Base-by-base conservation (phyloP, 2,888 invertebrate genomes). In the Colostygia pectinataria region DNA sequence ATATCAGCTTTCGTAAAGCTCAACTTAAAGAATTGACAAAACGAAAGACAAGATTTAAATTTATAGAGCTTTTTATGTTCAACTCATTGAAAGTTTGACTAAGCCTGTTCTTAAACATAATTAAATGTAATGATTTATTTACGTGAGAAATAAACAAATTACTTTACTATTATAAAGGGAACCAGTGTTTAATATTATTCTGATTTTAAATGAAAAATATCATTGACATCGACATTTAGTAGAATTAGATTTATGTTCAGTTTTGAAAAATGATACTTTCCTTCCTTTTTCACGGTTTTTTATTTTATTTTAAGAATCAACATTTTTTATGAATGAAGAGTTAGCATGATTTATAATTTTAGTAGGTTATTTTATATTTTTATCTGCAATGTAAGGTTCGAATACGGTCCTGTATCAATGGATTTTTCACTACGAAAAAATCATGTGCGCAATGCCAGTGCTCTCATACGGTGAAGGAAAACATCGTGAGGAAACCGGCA, bases 121-220 rank as follows among this genome's bases (percentile, higher is more conserved):
- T 39, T 47, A 43, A 12, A 31, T 23, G 18, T 9, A 46, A 43
- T 29, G 57, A 59, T 59, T 56, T 59, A 57, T 57, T 46, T 29
- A 25, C 38, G 10, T 10, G 9, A 34, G 28, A 46, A 27, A 39
- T 9, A 29, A 47, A 39, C 29, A 47, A 55, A 55, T 25, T 23
- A 32, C 45, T 46, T 50, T 53, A 47, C 40, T 46, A 49, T 45
- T 25, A 33, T 48, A 44, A 40, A 31, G 33, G 42, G 34, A 48
- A 48, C 47, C 43, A 38, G 4, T 28, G 4, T 25, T 55, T 49
- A 49, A 43, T 54, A 24, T 39, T 29, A 36, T 20, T 39, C 20
- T 2, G 24, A 10, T 20, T 29, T n/a, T 13, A 39, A 39, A 36
- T 36, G 34, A 12, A 28, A 12, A 15, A 12, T 8, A 38, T 39